Percentiles rank a stretch among this genome's conserved stretches.
Conservation (phyloP, 2,797 vertebrate genomes). For the Monodelphis domestica region DNA sequence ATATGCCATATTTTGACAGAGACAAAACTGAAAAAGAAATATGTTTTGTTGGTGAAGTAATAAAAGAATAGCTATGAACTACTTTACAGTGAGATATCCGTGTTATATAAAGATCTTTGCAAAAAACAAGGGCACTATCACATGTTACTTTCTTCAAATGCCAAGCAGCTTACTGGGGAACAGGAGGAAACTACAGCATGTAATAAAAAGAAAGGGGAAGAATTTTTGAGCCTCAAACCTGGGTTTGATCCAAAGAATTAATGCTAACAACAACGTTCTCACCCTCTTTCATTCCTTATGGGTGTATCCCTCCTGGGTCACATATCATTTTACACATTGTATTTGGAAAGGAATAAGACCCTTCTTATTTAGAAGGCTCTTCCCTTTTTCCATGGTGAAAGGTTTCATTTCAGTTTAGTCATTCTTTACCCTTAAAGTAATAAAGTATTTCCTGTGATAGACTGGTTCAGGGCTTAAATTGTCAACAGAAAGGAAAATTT, state of each 20-base stretch:
- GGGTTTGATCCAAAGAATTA: neutral
- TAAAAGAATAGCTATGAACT: neutral
- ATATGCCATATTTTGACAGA: neutral
- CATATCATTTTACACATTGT: neutral
- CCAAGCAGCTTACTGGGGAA: neutral
- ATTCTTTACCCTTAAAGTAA: neutral
- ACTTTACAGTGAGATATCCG: neutral
- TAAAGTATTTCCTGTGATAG: neutral
- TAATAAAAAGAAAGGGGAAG: neutral
- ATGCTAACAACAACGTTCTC: neutral
- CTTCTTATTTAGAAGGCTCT: neutral
- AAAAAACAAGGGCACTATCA: neutral
- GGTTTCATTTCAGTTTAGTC: neutral
- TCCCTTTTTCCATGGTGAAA: neutral
- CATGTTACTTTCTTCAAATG: neutral
- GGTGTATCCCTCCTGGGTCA: neutral
- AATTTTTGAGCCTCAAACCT: neutral
- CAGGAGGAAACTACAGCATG: neutral
- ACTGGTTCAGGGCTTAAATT: neutral
- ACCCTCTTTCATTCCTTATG: neutral
- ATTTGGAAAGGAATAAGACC: neutral
- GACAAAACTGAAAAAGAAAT: neutral
- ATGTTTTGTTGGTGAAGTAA: neutral
- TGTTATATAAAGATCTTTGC: neutral
- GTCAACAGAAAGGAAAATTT: conserved; percentile 21